These are phyloP conservation scores for Bombus superbus DNA, from an alignment of 1,140 invertebrate species.

Conservation along the genomic window DNA sequence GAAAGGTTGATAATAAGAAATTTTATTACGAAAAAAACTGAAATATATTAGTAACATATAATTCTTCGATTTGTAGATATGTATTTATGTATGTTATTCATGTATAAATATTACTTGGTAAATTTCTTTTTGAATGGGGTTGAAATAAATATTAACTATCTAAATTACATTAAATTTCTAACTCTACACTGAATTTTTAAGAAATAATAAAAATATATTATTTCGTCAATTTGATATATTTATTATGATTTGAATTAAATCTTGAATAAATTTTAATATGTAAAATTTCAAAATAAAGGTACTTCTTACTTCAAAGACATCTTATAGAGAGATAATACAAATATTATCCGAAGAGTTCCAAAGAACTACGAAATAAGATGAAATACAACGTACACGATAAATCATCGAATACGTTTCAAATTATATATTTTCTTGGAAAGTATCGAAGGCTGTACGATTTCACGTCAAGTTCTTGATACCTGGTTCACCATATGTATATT, in stretches of 20 bases:
- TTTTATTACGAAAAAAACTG: background rate
- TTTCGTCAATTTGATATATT: no score
- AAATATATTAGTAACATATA: background rate
- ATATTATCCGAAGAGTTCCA: background rate
- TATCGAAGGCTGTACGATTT: background rate
- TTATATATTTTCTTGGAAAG: background rate
- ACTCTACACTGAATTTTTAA: no score
- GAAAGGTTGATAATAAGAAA: background rate
- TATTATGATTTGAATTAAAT: no score
- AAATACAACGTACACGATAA: background rate
- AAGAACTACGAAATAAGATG: background rate
- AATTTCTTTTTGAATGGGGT: no score
- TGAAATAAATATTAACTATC: no score
- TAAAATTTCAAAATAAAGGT: background rate
- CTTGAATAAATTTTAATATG: background rate
- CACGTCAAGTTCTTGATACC: background rate
- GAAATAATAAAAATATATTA: no score
- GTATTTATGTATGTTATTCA: no score
- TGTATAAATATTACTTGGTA: no score
- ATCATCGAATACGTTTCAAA: background rate
- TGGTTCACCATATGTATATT: background rate
- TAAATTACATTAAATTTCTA: no score
- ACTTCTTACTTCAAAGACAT: background rate
- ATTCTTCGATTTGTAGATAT: background rate
- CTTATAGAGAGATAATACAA: background rate